phyloP scores from a whole-genome alignment of 2,888 invertebrate species.

The Cynaeus angustus region DNA sequence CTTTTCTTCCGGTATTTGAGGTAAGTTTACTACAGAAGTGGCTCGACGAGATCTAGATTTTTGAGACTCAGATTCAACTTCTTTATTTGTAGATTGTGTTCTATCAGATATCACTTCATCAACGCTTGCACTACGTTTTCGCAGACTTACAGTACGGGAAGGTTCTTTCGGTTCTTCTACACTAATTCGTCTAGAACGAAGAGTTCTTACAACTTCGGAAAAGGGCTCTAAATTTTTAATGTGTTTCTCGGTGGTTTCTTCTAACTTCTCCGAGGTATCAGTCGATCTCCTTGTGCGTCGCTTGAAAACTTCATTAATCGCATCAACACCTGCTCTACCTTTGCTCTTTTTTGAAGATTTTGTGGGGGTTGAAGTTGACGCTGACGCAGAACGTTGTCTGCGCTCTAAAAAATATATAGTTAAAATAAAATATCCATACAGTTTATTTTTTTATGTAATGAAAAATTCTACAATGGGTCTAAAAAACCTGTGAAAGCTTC shows the following conservation, averaged over 20 bases:
- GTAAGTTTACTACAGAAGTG: constrained; percentile 43
- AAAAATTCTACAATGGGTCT: no score
- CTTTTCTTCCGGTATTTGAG: constrained; percentile 52
- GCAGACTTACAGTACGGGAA: background rate
- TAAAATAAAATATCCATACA: no score
- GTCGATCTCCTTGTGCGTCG: background rate
- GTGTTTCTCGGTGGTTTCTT: background rate
- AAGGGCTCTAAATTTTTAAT: background rate
- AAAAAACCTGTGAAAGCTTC: no score
- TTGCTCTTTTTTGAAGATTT: background rate
- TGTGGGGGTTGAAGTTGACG: background rate
- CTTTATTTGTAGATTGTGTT: background rate
- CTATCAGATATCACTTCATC: constrained; percentile 5
- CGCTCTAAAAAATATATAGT: background rate
- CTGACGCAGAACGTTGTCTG: no score
- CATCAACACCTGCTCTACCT: no score
- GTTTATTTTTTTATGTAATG: no score
- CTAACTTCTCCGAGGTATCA: background rate
- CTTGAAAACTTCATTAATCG: no score
- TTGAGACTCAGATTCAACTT: background rate
- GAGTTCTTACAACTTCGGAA: background rate
- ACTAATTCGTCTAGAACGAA: constrained; percentile 12
- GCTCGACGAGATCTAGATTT: background rate
- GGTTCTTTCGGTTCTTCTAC: constrained; percentile 7
- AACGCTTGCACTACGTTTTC: constrained; percentile 29